Conservation (phyloP, 1,140 invertebrate genomes). For the Pentalonia nigronervosa region DNA sequence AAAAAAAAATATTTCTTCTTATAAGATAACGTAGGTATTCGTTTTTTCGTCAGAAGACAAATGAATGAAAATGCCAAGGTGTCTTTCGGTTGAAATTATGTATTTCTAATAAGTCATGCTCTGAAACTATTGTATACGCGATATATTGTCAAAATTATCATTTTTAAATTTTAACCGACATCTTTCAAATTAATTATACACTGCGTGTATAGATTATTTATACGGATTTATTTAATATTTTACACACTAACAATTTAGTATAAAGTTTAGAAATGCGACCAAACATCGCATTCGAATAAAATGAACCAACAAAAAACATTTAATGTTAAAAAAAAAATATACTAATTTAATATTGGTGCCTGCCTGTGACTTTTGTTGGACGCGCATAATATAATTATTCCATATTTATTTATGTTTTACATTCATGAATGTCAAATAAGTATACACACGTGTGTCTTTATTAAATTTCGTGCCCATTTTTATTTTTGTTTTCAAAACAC, state of each 20-base stretch:
- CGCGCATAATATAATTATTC: not conserved
- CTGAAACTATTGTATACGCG: not conserved
- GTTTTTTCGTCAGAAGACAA: not conserved
- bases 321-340: not conserved
- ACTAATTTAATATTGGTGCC: not conserved
- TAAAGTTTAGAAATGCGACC: not conserved
- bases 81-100: not conserved
- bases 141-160: not conserved
- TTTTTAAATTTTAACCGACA: not conserved
- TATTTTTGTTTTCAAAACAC: not conserved
- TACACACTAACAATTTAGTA: not conserved
- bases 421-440: constrained; percentile 6
- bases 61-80: not conserved
- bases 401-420: constrained; percentile 19
- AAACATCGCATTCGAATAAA: not conserved
- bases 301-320: not conserved
- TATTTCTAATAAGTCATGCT: not conserved
- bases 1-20: not conserved
- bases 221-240: not conserved
- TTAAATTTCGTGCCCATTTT: not conserved
- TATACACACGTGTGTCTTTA: not conserved
- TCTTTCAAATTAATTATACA: not conserved
- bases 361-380: not conserved
- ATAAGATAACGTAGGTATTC: no score
- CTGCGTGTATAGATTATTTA: not conserved